Percentiles rank a stretch among this genome's conserved stretches.
Evolutionary conservation across 35 echinoderm and acorn worm species (phyloP).

Genomic region (Diadema setosum): DNA sequence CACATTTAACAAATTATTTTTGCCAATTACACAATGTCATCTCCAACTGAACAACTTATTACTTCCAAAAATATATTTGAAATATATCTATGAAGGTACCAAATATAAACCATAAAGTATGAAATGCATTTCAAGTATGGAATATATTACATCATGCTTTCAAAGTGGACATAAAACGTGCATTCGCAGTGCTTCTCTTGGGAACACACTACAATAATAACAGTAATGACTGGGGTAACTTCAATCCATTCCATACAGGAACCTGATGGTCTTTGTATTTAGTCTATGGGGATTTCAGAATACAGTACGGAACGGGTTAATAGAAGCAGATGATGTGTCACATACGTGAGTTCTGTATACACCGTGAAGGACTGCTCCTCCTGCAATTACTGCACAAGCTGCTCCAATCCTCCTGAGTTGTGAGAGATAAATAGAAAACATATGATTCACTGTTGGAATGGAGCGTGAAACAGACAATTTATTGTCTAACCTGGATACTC

Average conservation of each 20-base stretch:
- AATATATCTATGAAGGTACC: too few species aligned
- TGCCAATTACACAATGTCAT: neutral
- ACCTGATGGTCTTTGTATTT: neutral
- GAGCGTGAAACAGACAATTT: neutral
- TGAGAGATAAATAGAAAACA: neutral
- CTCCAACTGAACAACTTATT: too few species aligned
- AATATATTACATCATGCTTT: too few species aligned
- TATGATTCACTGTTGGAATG: neutral
- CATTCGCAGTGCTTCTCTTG: neutral
- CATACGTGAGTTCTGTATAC: neutral
- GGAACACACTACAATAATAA: neutral
- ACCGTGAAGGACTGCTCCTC: neutral
- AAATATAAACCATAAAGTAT: too few species aligned
- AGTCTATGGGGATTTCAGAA: neutral
- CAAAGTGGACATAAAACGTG: neutral
- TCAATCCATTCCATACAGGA: neutral
- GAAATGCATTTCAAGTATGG: too few species aligned
- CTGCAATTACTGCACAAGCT: neutral
- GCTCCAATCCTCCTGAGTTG: neutral
- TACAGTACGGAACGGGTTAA: neutral
- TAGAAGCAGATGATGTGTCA: neutral
- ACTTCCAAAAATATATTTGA: too few species aligned
- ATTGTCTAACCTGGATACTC: too few species aligned
- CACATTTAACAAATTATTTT: too few species aligned
- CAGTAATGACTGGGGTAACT: neutral